phyloP scores from a whole-genome alignment of 2,113 vertebrate species.

The Atlantisia rogersi region DNA sequence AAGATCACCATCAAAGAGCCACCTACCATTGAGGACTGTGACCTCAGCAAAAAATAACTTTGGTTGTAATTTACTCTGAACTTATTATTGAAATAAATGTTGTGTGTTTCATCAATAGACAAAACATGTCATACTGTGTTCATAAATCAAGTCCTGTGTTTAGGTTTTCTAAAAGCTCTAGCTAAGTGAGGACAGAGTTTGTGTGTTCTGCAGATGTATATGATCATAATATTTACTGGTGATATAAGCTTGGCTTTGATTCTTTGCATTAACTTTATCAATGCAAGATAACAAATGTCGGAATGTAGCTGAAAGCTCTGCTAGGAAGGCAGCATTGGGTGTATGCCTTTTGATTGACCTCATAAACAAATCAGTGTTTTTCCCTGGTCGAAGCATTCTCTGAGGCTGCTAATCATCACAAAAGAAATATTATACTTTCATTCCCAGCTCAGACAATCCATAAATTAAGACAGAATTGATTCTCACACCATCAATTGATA shows the following conservation, averaged over 20 bases:
- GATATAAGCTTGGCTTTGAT: slow-evolving; percentile 65
- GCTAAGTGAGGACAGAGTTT: slow-evolving; percentile 50
- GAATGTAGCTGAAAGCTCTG: not conserved
- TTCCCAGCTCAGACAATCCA: not conserved
- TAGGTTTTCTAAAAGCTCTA: slow-evolving; percentile 58
- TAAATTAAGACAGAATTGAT: not conserved
- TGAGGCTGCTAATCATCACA: slow-evolving; percentile 30
- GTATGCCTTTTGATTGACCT: slow-evolving; percentile 4
- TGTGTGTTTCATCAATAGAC: slow-evolving; percentile 28
- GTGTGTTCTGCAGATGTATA: slow-evolving; percentile 56
- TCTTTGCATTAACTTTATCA: slow-evolving; percentile 71
- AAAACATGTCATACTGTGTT: slow-evolving; percentile 30
- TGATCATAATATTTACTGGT: slow-evolving; percentile 70
- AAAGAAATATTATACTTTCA: slow-evolving; percentile 11
- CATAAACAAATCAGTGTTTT: slow-evolving; percentile 37
- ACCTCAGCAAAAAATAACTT: slow-evolving; percentile 41
- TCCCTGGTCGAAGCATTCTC: not conserved
- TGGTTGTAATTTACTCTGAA: not conserved
- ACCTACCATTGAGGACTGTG: not conserved
- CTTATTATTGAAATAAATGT: slow-evolving; percentile 16
- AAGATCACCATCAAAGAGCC: not conserved
- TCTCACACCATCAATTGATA: not conserved
- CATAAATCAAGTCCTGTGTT: slow-evolving; percentile 64
- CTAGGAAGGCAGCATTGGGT: not conserved
- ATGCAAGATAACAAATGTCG: slow-evolving; percentile 53